Evolutionary conservation across 35 echinoderm and acorn worm genomes (phyloP), one percentile per base, ranked within the genome.

Genomic region (Acanthaster planci): DNA sequence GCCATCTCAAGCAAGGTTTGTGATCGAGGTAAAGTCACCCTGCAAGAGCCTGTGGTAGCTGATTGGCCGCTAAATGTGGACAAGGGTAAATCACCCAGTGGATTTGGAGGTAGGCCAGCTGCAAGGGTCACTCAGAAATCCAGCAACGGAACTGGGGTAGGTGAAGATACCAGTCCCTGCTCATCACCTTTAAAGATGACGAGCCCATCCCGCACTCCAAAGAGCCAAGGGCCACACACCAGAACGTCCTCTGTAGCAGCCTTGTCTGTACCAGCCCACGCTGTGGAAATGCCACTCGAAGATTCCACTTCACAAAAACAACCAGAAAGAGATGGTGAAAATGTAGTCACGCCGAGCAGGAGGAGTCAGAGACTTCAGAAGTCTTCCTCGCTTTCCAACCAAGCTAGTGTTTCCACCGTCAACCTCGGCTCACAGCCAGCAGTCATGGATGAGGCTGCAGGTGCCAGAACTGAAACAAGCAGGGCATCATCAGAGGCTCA

Each of bases 311-410:
- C 64, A 35, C 64, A 19, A 14, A 34, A 72, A 72, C 26, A 72
- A 72, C 10, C 64, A 7, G 21, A 35, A 34, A 30, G 2, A 72
- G 64, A 72, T 31, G 34, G 7, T 14, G 64, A 36, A 8, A 31
- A 31, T 26, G 7, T 72, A 47, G 42, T 47, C 26, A 72, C 64
- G 14, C 64, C 64, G n/a, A 29, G 64, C 30, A 21, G 64, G 14
- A 72, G 64, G 30, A 72, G 64, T 72, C 34, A 31, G 30, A 72
- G 64, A 72, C 64, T 72, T 3, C 64, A 27, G 64, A 72, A 72
- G 0, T 72, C 64, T 27, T 26, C 64, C 0, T 31, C 19, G 22
- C 18, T 72, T 72, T 47, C 42, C 42, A 47, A 47, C 4, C 42
- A 47, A 47, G 42, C 42, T 47, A 12, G 12, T 4, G 12, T 47